These are phyloP conservation scores for Protaetia brevitarsis DNA, from an alignment of 1,140 invertebrate genomes.

Conservation along the genomic window DNA sequence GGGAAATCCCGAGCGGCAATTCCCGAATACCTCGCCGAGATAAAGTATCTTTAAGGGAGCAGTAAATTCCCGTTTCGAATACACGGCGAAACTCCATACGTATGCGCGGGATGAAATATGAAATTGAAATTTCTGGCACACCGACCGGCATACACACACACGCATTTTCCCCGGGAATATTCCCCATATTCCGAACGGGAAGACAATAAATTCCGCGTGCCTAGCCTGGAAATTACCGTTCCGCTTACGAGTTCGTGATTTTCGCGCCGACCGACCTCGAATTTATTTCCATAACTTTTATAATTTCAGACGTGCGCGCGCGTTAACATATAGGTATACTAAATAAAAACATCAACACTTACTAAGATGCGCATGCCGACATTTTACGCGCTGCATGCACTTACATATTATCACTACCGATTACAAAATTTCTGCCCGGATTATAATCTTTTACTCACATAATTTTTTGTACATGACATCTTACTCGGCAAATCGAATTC, in stretches of 20 bases:
- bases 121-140: conserved; percentile 1
- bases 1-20: no score
- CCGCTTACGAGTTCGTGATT: conserved; percentile 11
- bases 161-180: conserved; percentile 5
- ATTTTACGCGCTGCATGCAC: no score
- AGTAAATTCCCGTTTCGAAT: conserved; percentile 1
- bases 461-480: no score
- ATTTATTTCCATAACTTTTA: conserved; percentile 16
- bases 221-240: conserved; percentile 11
- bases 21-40: background rate
- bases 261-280: background rate
- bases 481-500: no score
- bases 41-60: background rate
- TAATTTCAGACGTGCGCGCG: background rate
- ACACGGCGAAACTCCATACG: background rate
- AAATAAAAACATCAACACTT: no score
- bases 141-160: background rate
- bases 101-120: conserved; percentile 5
- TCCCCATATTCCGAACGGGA: no score
- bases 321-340: no score
- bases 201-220: conserved; percentile 15
- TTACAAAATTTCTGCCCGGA: no score
- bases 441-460: no score
- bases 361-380: no score
- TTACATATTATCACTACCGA: no score